Base-by-base conservation (phyloP, 2,113 vertebrate genomes). In the Pituophis catenifer region DNA sequence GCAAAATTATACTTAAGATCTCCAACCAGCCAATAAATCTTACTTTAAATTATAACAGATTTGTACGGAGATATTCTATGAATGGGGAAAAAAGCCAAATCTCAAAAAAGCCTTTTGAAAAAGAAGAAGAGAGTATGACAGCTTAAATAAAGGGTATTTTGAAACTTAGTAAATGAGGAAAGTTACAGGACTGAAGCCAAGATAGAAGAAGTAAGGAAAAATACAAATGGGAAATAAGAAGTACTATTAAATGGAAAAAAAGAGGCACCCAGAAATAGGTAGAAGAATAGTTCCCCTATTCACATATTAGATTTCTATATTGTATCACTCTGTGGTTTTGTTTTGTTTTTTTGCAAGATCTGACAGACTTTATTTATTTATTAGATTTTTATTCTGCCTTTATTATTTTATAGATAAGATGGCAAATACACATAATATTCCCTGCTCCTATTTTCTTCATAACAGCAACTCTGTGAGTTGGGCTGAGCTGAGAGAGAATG, bases 1-100 rank as follows among this genome's bases (percentile, higher is more conserved):
- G 91, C 62, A 95, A 95, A 96, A 94, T 95, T 92, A 33, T 21
- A 3, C 48, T n/a, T 94, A 88, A 93, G 93, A 89, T 93, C 94
- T 89, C 48, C 86, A 91, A 13, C 4, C 0, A 1, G 21, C 75
- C 70, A 94, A 93, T 94, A 93, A 62, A 95, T 96, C 89, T 93
- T 93, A 62, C 59, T 93, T 92, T 94, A 24, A 26, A 26, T 91
- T 91, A 93, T 12, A 65, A 53, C n/a, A 88, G 86, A 70, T 50
- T 38, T 70, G n/a, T 15, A 86, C 26, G 8, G 48, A 21, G 48
- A 24, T 92, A 53, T 65, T 91, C 23, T 8, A 86, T 59, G 54
- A 86, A 48, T 1, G 24, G 48, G 57, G 4, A 10, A 10, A 38
- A 92, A 53, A 88, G 48, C 50, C 55, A 88, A 54, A 38, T 53